These are phyloP conservation scores for Wasmannia auropunctata DNA, from an alignment of 1,140 invertebrate species.

Conservation along the genomic window DNA sequence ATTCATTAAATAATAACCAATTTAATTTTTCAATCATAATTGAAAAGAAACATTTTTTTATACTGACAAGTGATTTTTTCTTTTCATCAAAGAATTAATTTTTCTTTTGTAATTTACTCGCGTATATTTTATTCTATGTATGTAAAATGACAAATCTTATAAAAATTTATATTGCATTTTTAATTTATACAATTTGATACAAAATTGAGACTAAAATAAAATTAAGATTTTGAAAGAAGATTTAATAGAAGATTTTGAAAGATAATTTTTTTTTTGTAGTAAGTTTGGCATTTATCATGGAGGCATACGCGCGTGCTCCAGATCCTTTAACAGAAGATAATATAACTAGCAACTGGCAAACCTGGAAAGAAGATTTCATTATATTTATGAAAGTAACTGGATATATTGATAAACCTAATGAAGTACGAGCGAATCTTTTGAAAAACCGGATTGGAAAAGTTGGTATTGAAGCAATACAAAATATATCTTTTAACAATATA, in stretches of 20 bases:
- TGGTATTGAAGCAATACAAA: conserved; percentile 57
- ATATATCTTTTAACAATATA: conserved; percentile 30
- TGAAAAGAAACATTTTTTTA: background rate
- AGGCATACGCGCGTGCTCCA: conserved; percentile 41
- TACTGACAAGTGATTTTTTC: too few species aligned
- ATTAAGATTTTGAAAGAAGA: conserved; percentile 2
- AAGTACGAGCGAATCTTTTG: conserved; percentile 56
- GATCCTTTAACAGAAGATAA: conserved; percentile 36
- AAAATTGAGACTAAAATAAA: background rate
- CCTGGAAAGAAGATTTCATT: conserved; percentile 67
- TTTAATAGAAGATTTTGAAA: background rate
- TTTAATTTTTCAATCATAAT: background rate
- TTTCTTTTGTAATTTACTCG: background rate
- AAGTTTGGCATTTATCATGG: conserved; percentile 50
- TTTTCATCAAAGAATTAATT: background rate
- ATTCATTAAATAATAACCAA: too few species aligned
- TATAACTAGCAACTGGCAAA: conserved; percentile 65
- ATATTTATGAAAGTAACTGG: conserved; percentile 63
- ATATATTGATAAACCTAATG: conserved; percentile 22
- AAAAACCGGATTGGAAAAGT: conserved; percentile 65
- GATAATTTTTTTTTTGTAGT: background rate
- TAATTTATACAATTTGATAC: background rate
- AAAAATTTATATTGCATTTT: background rate
- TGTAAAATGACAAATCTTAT: background rate
- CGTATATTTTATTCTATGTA: background rate